Base-by-base conservation (phyloP, 2,113 vertebrate genomes). In the Hydrochoerus hydrochaeris region DNA sequence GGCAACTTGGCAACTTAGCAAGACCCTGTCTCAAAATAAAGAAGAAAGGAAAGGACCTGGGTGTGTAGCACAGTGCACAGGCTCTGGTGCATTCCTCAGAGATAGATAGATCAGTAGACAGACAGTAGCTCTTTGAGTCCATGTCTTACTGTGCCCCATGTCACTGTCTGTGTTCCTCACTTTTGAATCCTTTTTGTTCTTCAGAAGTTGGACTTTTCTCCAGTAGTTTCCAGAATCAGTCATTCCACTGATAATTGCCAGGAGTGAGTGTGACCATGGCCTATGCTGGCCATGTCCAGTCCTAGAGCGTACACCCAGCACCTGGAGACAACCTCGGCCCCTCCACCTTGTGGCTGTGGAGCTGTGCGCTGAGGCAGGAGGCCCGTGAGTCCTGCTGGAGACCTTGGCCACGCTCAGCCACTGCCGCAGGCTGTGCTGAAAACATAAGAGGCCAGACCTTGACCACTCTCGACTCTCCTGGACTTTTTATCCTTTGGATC, bases 341-440 rank as follows among this genome's bases (percentile, higher is more conserved):
- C 3, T 10, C 1, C 5, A 7, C 17, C 26, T 41, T 12, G 75
- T 69, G 28, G 63, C 44, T 32, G 19, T 1, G 54, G 13, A 28
- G 20, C 49, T 5, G n/a, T n/a, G 20, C 38, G 44, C 32, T 52
- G 67, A 38, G 67, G 67, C 67, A 38, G 67, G 67, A 69, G 62
- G 35, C 35, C 5, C 5, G 2, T n/a, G 35, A 69, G 35, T n/a
- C 35, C 35, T 44, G 24, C 71, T 26, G 11, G 22, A 41, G 38
- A 14, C 71, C 71, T 44, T 7, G 71, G 41, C 71, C 71, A 44
- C 62, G 9, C 20, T 13, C 4, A 5, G 16, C 7, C 6, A 22
- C 85, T 24, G 19, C 10, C 26, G 1, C 0, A 1, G 0, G 1
- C 44, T 13, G 1, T 11, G 57, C 52, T 58, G 1, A 7, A 49